phyloP scores from a whole-genome alignment of 1,140 invertebrate genomes.

The Sogatella furcifera region DNA sequence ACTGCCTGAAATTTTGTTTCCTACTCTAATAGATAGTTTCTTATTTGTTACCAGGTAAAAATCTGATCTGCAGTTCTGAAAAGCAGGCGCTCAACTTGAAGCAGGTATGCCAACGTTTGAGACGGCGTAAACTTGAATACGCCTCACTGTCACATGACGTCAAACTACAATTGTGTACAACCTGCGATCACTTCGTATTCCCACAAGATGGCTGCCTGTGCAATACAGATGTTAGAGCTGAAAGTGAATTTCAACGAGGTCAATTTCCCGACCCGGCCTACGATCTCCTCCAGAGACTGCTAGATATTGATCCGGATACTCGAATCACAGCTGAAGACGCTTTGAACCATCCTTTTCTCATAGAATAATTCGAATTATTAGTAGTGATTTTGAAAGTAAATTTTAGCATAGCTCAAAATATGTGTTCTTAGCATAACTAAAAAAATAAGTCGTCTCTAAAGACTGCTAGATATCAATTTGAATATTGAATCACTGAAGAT shows the following conservation, averaged over 20 bases:
- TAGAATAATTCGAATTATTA: no score
- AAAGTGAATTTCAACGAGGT: background rate
- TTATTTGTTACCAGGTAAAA: constrained; percentile 33
- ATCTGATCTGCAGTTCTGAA: constrained; percentile 41
- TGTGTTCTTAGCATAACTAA: no score
- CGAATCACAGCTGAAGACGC: constrained; percentile 63
- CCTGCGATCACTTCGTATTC: background rate
- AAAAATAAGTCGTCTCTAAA: constrained; percentile 55
- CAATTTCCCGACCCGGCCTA: constrained; percentile 56
- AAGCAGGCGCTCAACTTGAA: constrained; percentile 40
- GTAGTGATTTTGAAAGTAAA: no score
- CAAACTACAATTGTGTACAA: background rate
- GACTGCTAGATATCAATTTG: constrained; percentile 66
- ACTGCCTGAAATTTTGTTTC: no score
- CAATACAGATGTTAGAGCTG: constrained; percentile 5
- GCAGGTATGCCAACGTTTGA: constrained; percentile 37
- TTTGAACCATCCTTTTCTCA: constrained; percentile 61
- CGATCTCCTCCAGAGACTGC: constrained; percentile 57
- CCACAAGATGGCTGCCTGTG: constrained; percentile 4
- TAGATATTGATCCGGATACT: constrained; percentile 62
- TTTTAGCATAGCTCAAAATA: no score
- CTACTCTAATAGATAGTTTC: background rate
- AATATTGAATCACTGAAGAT: constrained; percentile 50
- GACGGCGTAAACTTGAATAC: background rate
- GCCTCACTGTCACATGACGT: background rate